phyloP scores from a whole-genome alignment of 1,140 invertebrate species.

The Drosophila athabasca region DNA sequence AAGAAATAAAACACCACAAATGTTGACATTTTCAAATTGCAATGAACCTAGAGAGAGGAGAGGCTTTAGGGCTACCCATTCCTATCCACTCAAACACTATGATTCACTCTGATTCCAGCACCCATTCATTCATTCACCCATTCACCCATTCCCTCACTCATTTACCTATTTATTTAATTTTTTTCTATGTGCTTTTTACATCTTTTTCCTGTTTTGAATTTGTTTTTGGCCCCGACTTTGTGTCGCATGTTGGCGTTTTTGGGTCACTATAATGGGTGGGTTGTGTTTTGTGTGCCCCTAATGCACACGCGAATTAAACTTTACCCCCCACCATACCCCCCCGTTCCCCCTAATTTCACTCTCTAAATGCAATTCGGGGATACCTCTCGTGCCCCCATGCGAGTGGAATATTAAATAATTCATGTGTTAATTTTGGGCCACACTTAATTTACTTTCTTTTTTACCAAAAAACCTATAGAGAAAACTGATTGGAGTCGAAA shows the following conservation, averaged over 20 bases:
- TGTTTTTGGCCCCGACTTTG: constrained; percentile 37
- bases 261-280: constrained; percentile 52
- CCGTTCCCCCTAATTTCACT: neutral
- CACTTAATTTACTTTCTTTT: too few species aligned
- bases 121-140: constrained; percentile 6
- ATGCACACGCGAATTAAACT: constrained; percentile 47
- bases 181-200: constrained; percentile 42
- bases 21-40: constrained; percentile 30
- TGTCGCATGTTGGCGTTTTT: constrained; percentile 73
- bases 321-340: constrained; percentile 2
- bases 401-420: too few species aligned
- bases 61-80: constrained; percentile 60
- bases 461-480: too few species aligned
- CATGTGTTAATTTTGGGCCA: too few species aligned
- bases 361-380: constrained; percentile 5
- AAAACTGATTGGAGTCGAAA: too few species aligned
- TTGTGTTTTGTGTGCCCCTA: constrained; percentile 19
- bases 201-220: constrained; percentile 39
- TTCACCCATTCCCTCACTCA: constrained; percentile 26
- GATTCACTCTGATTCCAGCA: constrained; percentile 8
- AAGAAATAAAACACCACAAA: constrained; percentile 18
- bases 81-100: constrained; percentile 13
- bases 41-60: constrained; percentile 33
- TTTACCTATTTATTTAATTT: constrained; percentile 81
- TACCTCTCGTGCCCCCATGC: too few species aligned